Percentiles rank a stretch among this genome's conserved stretches.
Evolutionary conservation across 2,113 vertebrate genomes (phyloP).

Genomic region (Apodemus sylvaticus): DNA sequence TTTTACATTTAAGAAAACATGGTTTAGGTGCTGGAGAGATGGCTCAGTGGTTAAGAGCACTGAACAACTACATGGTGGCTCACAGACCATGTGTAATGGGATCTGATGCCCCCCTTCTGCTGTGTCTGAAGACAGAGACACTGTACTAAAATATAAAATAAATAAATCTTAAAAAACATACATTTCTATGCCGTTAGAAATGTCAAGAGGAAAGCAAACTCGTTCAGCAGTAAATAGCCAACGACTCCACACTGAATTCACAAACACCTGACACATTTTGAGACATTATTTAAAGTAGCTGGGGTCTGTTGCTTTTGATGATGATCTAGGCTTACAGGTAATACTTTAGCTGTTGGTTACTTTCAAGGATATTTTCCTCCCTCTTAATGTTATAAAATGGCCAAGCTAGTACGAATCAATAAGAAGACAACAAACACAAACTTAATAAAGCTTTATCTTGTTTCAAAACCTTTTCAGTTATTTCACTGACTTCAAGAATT

Average conservation of each 20-base stretch:
- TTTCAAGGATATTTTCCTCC: constrained; percentile 12
- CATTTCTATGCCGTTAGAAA: neutral
- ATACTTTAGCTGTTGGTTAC: constrained; percentile 10
- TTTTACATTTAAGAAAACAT: constrained; percentile 40
- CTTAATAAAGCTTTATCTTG: neutral
- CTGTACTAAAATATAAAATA: too few relatives aligned
- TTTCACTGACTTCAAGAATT: neutral
- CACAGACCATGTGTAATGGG: too few relatives aligned
- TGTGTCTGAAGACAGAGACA: too few relatives aligned
- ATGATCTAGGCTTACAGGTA: neutral
- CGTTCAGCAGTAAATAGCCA: neutral
- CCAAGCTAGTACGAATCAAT: neutral
- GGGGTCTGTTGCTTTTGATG: neutral
- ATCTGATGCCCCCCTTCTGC: too few relatives aligned
- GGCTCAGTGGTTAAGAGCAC: too few relatives aligned
- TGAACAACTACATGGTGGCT: too few relatives aligned
- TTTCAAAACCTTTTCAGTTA: neutral
- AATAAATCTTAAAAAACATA: neutral
- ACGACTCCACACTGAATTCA: neutral
- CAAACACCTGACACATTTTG: neutral
- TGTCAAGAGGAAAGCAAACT: neutral
- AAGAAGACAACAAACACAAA: neutral
- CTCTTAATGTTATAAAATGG: constrained; percentile 13
- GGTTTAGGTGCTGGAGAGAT: neutral
- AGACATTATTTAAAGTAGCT: neutral